Evolutionary conservation across 2,888 invertebrate species (phyloP), one percentile per base, ranked within the genome.

Genomic region (Tortrix viridana): DNA sequence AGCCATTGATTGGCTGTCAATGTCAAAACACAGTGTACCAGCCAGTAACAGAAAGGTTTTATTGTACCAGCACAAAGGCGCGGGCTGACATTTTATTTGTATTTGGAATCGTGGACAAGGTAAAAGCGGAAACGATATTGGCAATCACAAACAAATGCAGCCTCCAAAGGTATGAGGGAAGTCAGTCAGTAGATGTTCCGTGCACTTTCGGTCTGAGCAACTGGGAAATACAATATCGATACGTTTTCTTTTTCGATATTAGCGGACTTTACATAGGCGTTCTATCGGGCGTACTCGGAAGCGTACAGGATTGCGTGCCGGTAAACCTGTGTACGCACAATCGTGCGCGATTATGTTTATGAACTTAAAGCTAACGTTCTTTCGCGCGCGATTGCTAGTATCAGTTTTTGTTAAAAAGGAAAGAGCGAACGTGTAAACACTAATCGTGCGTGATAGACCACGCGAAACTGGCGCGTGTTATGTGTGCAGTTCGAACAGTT

Each of bases 1-100:
- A 65, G 61, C 72, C 77, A 74, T 76, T 82, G 81, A 82, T 81
- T 82, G 82, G 76, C 74, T 80, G 82, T 76, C 80, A 80, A 73
- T 66, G 71, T 69, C 74, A 69, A 65, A 74, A 75, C 74, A 76
- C 76, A 76, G 73, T 69, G 72, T 69, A 64, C 66, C 68, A 58
- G 69, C 70, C 77, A 73, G 78, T 77, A 76, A 78, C 78, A 74
- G 69, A 65, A 68, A 72, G 73, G 71, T 63, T 63, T 63, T 76
- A 75, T 75, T 77, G 77, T 76, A 67, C 71, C 70, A 71, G 67
- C 69, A 76, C 71, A 77, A 78, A 77, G 71, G 72, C 73, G 67
- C 68, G 70, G 61, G 71, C 65, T 69, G 70, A 72, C 67, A 67
- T 67, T 67, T 65, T 67, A 67, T 67, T 68, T 68, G 61, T 66